Evolutionary conservation across 2,113 vertebrate genomes (phyloP).

Genomic region (Prochilodus magdalenae): DNA sequence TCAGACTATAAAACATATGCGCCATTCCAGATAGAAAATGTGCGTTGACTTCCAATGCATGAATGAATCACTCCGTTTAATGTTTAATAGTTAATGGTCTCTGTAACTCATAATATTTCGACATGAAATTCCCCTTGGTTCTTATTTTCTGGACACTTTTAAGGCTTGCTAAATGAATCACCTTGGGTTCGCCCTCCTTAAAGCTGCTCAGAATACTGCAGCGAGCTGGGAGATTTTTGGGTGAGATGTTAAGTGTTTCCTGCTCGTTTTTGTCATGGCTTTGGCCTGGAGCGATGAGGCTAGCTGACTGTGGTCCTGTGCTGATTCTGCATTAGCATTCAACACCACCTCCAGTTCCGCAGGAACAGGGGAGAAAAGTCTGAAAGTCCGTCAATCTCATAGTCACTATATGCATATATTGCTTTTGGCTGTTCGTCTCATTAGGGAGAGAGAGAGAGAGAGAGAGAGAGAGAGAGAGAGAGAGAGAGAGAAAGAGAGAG

Average conservation of each 20-base stretch:
- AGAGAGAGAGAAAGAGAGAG: not conserved
- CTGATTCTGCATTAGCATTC: not conserved
- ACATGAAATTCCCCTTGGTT: not conserved
- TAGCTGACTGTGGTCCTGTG: not conserved
- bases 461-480: not conserved
- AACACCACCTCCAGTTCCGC: not conserved
- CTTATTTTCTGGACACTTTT: not conserved
- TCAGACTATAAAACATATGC: not conserved
- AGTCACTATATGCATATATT: conserved; percentile 4
- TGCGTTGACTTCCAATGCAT: not conserved
- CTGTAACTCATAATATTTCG: not conserved
- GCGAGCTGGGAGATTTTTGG: not conserved
- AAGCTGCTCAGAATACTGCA: not conserved
- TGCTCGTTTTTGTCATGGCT: not conserved
- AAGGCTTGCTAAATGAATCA: not conserved
- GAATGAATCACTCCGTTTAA: not conserved
- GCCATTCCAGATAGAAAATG: not conserved
- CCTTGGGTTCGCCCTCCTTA: not conserved
- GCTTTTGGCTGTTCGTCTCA: conserved; percentile 34
- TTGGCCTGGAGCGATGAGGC: not conserved
- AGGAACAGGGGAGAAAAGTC: not conserved
- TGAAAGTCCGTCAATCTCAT: conserved; percentile 16
- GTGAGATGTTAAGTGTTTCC: not conserved
- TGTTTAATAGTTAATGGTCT: conserved; percentile 3
- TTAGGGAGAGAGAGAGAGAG: not conserved